Conservation (phyloP, 64 coral and sea anemone species). For the Platygyra sinensis region DNA sequence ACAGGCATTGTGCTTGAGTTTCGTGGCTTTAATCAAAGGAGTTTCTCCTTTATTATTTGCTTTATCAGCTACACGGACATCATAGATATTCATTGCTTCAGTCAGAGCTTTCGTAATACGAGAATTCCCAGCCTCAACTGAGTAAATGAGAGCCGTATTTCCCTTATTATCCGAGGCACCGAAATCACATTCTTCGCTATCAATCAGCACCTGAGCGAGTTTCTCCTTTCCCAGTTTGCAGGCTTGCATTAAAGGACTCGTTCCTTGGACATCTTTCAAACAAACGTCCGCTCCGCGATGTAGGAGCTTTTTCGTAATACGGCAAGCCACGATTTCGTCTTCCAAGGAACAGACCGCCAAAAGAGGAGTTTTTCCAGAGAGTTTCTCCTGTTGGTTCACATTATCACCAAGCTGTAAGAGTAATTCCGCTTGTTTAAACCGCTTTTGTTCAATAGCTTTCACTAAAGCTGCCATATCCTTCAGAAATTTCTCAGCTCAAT, state of each 20-base stretch:
- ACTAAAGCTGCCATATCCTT: conserved; percentile 72
- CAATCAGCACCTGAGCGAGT: conserved; percentile 51
- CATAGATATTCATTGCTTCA: conserved; percentile 53
- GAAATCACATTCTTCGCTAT: conserved; percentile 59
- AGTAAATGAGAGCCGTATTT: conserved; percentile 70
- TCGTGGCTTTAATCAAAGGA: conserved; percentile 67
- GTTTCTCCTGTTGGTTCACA: conserved; percentile 61
- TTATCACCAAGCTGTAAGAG: conserved; percentile 63
- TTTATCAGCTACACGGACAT: conserved; percentile 59
- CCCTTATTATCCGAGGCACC: conserved; percentile 54
- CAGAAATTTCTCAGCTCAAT: no score
- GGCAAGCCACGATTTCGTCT: conserved; percentile 63
- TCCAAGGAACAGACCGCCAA: conserved; percentile 65
- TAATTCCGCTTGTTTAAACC: conserved; percentile 73
- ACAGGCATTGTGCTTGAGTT: conserved; percentile 60
- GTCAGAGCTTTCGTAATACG: conserved; percentile 53
- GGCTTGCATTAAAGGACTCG: conserved; percentile 73
- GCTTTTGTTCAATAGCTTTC: conserved; percentile 73
- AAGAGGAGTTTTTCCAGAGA: conserved; percentile 63
- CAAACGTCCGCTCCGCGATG: conserved; percentile 60
- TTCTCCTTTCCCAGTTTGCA: conserved; percentile 53
- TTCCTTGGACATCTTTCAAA: conserved; percentile 54
- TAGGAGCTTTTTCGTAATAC: conserved; percentile 61
- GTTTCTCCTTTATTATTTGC: conserved; percentile 79
- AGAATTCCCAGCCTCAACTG: conserved; percentile 61